These are phyloP conservation scores for Caenorhabditis sp. DNA, from an alignment of 2,888 invertebrate species.

Conservation along the genomic window DNA sequence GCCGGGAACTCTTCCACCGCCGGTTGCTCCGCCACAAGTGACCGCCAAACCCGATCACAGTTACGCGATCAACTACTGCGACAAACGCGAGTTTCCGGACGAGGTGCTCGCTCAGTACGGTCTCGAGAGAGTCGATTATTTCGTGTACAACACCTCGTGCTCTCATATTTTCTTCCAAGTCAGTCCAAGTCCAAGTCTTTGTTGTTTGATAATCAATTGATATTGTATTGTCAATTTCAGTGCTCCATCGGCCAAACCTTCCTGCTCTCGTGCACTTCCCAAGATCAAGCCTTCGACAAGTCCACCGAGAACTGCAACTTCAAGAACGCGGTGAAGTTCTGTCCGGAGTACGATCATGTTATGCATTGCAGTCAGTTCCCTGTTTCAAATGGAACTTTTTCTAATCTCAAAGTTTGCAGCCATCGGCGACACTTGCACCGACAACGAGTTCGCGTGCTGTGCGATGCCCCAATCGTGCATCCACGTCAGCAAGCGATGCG, in stretches of 20 bases:
- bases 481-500: conserved; percentile 71
- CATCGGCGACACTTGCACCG: conserved; percentile 64
- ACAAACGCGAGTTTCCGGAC: conserved; percentile 68
- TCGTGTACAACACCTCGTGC: conserved; percentile 76
- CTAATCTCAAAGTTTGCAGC: conserved; percentile 51
- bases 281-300: conserved; percentile 74
- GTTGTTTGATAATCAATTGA: background rate
- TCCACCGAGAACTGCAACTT: conserved; percentile 76
- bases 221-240: conserved; percentile 35
- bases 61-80: conserved; percentile 75
- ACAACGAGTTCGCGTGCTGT: conserved; percentile 75
- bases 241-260: conserved; percentile 78
- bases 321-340: conserved; percentile 71
- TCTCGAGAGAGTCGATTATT: conserved; percentile 73
- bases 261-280: conserved; percentile 70
- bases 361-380: conserved; percentile 76
- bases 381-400: background rate
- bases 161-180: conserved; percentile 74
- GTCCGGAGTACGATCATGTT: conserved; percentile 78
- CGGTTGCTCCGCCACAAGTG: conserved; percentile 21
- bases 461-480: conserved; percentile 74
- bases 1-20: conserved; percentile 41
- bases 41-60: conserved; percentile 59
- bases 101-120: conserved; percentile 65
- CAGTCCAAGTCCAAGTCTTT: background rate